Evolutionary conservation across 2,113 vertebrate species (phyloP).

Genomic region (Pachyramphus minor): DNA sequence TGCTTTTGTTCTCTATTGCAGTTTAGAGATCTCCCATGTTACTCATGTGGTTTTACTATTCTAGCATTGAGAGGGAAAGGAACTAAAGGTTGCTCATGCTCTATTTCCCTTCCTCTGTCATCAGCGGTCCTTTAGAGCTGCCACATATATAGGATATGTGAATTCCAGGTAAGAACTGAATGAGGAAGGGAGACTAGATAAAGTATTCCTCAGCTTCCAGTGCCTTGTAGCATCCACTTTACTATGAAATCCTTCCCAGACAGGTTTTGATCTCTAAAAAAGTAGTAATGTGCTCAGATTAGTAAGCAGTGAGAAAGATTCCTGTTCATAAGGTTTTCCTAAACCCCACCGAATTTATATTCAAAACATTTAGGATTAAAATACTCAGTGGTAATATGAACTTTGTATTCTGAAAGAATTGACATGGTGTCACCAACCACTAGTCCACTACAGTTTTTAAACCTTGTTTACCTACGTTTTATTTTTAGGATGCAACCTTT

Average conservation of each 20-base stretch:
- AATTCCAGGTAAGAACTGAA: not conserved
- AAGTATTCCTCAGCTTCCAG: not conserved
- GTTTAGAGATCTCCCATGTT: not conserved
- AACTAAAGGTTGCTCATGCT: not conserved
- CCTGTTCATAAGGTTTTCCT: not conserved
- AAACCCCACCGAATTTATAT: not conserved
- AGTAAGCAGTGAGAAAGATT: not conserved
- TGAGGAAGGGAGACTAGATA: not conserved
- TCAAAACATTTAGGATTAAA: not conserved
- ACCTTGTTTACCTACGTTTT: not conserved
- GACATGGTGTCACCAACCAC: not conserved
- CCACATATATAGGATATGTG: not conserved
- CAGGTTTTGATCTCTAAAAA: not conserved
- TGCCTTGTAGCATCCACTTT: not conserved
- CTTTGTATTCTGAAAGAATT: not conserved
- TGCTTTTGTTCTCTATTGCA: not conserved
- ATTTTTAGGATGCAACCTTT: slow-evolving; percentile 31
- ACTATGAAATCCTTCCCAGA: not conserved
- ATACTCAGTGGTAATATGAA: not conserved
- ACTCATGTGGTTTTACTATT: not conserved
- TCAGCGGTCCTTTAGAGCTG: not conserved
- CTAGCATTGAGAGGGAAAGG: not conserved
- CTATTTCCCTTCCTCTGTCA: not conserved
- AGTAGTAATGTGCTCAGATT: not conserved
- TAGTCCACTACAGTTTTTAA: not conserved